Evolutionary conservation across 2,113 vertebrate species (phyloP), one percentile per base, ranked within the genome.

Genomic region (Forbesichthys papilliferus): DNA sequence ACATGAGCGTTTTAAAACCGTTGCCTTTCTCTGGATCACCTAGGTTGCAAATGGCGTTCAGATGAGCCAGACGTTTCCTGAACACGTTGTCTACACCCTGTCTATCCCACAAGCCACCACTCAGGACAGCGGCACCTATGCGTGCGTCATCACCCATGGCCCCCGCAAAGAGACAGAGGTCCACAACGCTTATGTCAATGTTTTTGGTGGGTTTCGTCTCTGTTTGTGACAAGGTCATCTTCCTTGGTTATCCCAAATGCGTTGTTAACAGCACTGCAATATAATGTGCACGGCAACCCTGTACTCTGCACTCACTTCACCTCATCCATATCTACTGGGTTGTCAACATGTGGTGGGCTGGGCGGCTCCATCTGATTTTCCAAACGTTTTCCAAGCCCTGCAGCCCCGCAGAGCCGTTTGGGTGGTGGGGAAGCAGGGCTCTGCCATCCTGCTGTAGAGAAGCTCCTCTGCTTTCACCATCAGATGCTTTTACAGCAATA

Each of bases 71-170:
- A 61, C 27, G 5, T 58, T 86, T 9, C 71, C 71, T 1, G 87
- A 87, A 64, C 66, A 20, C 52, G 84, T 88, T 63, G 13, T 77
- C 57, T 96, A 98, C 86, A 96, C 92, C 2, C 83, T 99, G 81
- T 93, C 74, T 6, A 90, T 99, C 84, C 91, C 91, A 1, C 81
- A 92, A 63, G 95, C 95, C 64, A 89, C 94, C 0, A 74, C 93
- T 72, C 92, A 94, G 76, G 98, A 99, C 87, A 92, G 93, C 0
- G 98, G 98, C 48, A 87, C 86, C 49, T 99, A 98, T 5, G 93
- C 96, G 73, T 99, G 98, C 78, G 91, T 92, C 4, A 89, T 95
- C 73, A 91, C 88, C 0, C 89, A 95, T 61, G 84, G 88, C 34
- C 76, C 82, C 51, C 93, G 81, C 61, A 85, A 93, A 47, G 84